Conservation (phyloP, 1,140 invertebrate genomes). For the Euwallacea similis region DNA sequence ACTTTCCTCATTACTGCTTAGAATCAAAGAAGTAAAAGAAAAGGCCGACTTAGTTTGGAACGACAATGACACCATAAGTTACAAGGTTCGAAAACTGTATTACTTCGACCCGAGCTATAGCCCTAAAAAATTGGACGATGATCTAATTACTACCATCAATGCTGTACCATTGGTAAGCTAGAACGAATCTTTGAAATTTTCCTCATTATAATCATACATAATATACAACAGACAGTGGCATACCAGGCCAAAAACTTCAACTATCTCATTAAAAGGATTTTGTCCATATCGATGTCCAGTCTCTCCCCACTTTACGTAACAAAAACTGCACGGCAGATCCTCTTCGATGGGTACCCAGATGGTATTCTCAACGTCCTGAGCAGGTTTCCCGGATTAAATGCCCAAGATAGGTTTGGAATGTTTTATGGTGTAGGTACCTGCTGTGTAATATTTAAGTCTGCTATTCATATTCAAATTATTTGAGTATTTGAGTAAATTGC, state of each 20-base stretch:
- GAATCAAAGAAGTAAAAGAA: slow-evolving; percentile 63
- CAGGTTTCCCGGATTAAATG: slow-evolving; percentile 57
- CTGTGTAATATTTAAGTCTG: neutral
- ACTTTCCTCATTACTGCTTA: slow-evolving; percentile 4
- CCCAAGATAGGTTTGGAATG: slow-evolving; percentile 72
- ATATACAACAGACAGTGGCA: slow-evolving; percentile 65
- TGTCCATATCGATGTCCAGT: slow-evolving; percentile 41
- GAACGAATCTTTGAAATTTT: neutral
- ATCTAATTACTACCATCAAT: slow-evolving; percentile 79
- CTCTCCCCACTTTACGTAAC: slow-evolving; percentile 57
- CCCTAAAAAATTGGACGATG: slow-evolving; percentile 75
- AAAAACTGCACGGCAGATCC: slow-evolving; percentile 69
- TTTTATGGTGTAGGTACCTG: slow-evolving; percentile 71
- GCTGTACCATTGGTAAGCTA: slow-evolving; percentile 75
- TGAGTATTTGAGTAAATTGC: too few species aligned
- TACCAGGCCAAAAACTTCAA: slow-evolving; percentile 62
- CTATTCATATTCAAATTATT: too few species aligned
- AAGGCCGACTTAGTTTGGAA: slow-evolving; percentile 74
- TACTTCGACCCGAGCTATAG: slow-evolving; percentile 73
- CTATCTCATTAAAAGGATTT: slow-evolving; percentile 55
- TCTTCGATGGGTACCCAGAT: slow-evolving; percentile 79
- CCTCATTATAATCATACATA: neutral
- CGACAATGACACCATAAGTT: slow-evolving; percentile 77
- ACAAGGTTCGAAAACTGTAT: slow-evolving; percentile 73
- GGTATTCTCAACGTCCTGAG: slow-evolving; percentile 66